phyloP scores from a whole-genome alignment of 2,797 vertebrate species.

The Tinamus major region DNA sequence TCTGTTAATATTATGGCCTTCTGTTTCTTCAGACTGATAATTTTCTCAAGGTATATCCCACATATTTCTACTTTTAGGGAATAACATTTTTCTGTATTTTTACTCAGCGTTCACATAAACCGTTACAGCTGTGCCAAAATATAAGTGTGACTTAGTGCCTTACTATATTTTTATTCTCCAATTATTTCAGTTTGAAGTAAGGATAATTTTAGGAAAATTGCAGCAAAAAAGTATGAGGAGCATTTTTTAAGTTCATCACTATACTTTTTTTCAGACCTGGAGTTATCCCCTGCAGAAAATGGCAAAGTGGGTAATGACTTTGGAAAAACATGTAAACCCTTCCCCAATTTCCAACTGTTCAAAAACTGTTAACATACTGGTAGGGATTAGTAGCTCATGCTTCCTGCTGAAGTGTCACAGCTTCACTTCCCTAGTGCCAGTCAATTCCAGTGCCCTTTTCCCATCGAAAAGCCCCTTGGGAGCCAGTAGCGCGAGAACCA shows the following conservation, averaged over 20 bases:
- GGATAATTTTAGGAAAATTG: slow-evolving; percentile 18
- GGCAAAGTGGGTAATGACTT: not conserved
- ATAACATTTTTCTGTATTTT: slow-evolving; percentile 62
- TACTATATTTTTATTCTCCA: slow-evolving; percentile 37
- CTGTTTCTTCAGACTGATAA: slow-evolving; percentile 65
- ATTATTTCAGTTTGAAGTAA: slow-evolving; percentile 20
- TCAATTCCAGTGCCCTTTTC: not conserved
- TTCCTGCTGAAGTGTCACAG: not conserved
- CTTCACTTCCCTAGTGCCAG: not conserved
- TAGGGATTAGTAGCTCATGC: not conserved
- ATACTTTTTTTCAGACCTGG: not conserved
- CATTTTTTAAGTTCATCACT: not conserved
- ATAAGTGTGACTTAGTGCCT: slow-evolving; percentile 49
- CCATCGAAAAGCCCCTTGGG: not conserved
- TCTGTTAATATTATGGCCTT: slow-evolving; percentile 50
- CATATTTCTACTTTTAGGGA: slow-evolving; percentile 55
- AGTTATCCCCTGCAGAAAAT: slow-evolving; percentile 10
- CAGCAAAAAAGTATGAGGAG: not conserved
- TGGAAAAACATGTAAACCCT: not conserved
- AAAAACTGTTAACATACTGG: not conserved
- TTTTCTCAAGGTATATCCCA: slow-evolving; percentile 61
- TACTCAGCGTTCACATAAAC: slow-evolving; percentile 37
- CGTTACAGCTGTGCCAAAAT: slow-evolving; percentile 49
- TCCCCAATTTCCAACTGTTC: not conserved
- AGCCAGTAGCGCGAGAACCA: not conserved